Base-by-base conservation (phyloP, 1,140 invertebrate species). In the Sitodiplosis mosellana region DNA sequence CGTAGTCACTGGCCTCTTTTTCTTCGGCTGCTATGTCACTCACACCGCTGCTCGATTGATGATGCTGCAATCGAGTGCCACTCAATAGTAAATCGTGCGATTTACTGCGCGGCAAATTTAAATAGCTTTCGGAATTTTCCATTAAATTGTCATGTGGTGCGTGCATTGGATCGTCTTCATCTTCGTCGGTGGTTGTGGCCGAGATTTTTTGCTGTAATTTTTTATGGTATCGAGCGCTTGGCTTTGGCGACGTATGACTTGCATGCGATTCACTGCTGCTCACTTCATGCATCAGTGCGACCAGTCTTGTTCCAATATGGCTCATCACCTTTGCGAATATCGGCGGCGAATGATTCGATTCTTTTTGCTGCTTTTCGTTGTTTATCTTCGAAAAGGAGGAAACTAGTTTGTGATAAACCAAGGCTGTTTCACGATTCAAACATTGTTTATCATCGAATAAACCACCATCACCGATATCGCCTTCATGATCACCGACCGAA, bases 271-370 rank as follows among this genome's bases (percentile, higher is more conserved):
- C 76, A 22, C 80, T 80, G 49, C 77, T 83, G 15, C 81, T 85
- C 3, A 91, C 87, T 58, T 92, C 87, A 58, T 90, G 87, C 89
- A 93, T 93, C 27, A 92, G 66, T 0, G 87, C 85, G 2, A 89
- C 84, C 27, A 93, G 64, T n/a, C 87, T 66, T 38, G 84, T 84
- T 1, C 87, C 85, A 40, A 93, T 92, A 53, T 93, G 87, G 51
- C 88, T 81, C 83, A 91, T 88, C 0, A 91, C 87, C 69, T 89
- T 88, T 11, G 85, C 83, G 40, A 89, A 82, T n/a, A 91, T 60
- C 0, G 87, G 84, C 0, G 87, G 87, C 2, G 85, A 88, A 41
- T 77, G 80, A 54, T 81, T 76, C 0, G 77, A 76, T 0, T 72
- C 64, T 7, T 66, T 67, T 27, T 57, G 14, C 61, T 67, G 48